Conservation (phyloP, 2,888 invertebrate genomes). For the Zhuqinia jingwanae region DNA sequence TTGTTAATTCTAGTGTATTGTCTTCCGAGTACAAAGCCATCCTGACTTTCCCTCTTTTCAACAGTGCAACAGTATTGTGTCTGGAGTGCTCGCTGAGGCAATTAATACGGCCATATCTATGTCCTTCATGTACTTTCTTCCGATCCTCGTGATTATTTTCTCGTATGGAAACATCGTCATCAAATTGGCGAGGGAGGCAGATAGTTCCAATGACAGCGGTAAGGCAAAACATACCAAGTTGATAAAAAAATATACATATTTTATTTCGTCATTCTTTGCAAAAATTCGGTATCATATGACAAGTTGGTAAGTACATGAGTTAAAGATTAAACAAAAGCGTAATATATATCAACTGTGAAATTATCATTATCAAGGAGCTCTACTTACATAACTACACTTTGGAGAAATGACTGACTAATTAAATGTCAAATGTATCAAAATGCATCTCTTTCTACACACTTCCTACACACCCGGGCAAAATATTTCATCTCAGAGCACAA, state of each 20-base stretch:
- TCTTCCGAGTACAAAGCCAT: constrained; percentile 87
- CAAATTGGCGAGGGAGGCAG: constrained; percentile 84
- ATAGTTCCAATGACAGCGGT: constrained; percentile 32
- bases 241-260: not conserved
- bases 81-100: constrained; percentile 84
- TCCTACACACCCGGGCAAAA: too few relatives aligned
- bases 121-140: constrained; percentile 88
- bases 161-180: constrained; percentile 88
- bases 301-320: too few relatives aligned
- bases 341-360: too few relatives aligned
- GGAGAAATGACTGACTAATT: too few relatives aligned
- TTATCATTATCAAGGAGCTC: too few relatives aligned
- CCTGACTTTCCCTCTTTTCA: constrained; percentile 85
- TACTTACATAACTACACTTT: too few relatives aligned
- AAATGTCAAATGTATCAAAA: too few relatives aligned
- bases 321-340: too few relatives aligned
- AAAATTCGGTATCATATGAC: too few relatives aligned
- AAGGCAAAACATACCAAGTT: constrained; percentile 2
- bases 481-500: too few relatives aligned
- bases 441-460: too few relatives aligned
- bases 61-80: constrained; percentile 89
- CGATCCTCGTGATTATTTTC: constrained; percentile 86
- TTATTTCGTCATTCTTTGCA: too few relatives aligned
- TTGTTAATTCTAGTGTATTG: constrained; percentile 84
- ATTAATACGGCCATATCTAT: constrained; percentile 88